Evolutionary conservation across 1,140 invertebrate genomes (phyloP).

Genomic region (Hylaeus volcanicus): DNA sequence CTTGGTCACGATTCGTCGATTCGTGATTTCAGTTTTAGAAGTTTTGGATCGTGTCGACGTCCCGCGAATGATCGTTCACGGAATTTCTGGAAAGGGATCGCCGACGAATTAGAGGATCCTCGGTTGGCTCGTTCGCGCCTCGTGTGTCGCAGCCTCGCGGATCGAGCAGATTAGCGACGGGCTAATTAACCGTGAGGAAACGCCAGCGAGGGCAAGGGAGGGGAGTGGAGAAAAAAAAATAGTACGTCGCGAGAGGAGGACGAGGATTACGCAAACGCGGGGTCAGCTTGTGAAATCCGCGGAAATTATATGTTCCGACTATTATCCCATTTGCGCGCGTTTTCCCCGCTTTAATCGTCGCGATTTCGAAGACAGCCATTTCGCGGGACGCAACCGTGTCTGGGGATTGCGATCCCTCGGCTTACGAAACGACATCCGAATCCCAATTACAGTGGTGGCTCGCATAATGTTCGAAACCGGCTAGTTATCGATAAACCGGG

Average conservation of each 20-base stretch:
- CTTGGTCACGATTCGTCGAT: no score
- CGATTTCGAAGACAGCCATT: slow-evolving; percentile 8
- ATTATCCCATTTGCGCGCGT: slow-evolving; percentile 31
- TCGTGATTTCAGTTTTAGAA: no score
- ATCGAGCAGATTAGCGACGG: slow-evolving; percentile 57
- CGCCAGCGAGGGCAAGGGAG: not conserved
- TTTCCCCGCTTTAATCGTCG: slow-evolving; percentile 33
- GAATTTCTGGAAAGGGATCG: not conserved
- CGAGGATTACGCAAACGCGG: slow-evolving; percentile 52
- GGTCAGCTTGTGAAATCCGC: slow-evolving; percentile 53
- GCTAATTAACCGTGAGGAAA: slow-evolving; percentile 61
- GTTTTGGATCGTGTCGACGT: no score
- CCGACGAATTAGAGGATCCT: slow-evolving; percentile 12
- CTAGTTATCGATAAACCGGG: no score
- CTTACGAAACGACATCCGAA: not conserved
- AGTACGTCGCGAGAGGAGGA: slow-evolving; percentile 20
- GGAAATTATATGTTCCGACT: slow-evolving; percentile 52
- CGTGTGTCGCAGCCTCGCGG: slow-evolving; percentile 47
- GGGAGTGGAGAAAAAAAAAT: slow-evolving; percentile 2
- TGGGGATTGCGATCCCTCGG: no score
- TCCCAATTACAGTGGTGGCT: not conserved
- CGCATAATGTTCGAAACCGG: no score
- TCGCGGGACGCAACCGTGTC: not conserved
- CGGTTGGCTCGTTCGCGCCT: slow-evolving; percentile 34
- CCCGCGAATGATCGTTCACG: no score